phyloP scores from a whole-genome alignment of 2,888 invertebrate species.

The Sthenelais limicola region DNA sequence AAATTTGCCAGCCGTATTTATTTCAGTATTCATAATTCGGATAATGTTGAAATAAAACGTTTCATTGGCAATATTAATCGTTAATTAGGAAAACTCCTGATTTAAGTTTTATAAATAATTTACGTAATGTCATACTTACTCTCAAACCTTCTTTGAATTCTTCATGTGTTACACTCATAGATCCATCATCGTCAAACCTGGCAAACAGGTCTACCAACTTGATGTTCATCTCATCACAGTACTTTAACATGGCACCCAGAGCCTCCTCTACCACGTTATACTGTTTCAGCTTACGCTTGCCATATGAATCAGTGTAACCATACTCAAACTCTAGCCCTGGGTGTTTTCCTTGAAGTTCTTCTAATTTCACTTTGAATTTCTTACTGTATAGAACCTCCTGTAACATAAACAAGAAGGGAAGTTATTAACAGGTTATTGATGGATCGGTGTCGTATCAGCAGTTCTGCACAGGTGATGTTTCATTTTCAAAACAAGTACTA shows the following conservation, averaged over 20 bases:
- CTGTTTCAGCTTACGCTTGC: slow-evolving; percentile 60
- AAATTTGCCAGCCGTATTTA: no score
- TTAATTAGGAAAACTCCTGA: not conserved
- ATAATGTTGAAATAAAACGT: not conserved
- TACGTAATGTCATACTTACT: slow-evolving; percentile 48
- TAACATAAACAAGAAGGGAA: no score
- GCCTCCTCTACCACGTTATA: slow-evolving; percentile 67
- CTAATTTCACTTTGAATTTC: slow-evolving; percentile 40
- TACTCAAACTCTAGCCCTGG: slow-evolving; percentile 56
- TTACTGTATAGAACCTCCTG: slow-evolving; percentile 46
- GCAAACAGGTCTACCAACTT: slow-evolving; percentile 67
- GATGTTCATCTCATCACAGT: slow-evolving; percentile 60
- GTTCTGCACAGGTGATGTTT: no score
- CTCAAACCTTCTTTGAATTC: slow-evolving; percentile 65
- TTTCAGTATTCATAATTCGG: not conserved
- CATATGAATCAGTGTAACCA: slow-evolving; percentile 68
- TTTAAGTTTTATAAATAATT: not conserved
- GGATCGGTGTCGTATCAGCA: no score
- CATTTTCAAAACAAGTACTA: no score
- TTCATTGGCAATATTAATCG: not conserved
- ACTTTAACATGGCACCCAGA: slow-evolving; percentile 61
- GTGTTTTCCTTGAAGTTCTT: slow-evolving; percentile 48
- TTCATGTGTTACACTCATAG: slow-evolving; percentile 65
- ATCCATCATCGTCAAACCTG: slow-evolving; percentile 67
- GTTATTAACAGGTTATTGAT: no score